Conservation (phyloP, 2,888 invertebrate species). For the Cosmia pyralina region DNA sequence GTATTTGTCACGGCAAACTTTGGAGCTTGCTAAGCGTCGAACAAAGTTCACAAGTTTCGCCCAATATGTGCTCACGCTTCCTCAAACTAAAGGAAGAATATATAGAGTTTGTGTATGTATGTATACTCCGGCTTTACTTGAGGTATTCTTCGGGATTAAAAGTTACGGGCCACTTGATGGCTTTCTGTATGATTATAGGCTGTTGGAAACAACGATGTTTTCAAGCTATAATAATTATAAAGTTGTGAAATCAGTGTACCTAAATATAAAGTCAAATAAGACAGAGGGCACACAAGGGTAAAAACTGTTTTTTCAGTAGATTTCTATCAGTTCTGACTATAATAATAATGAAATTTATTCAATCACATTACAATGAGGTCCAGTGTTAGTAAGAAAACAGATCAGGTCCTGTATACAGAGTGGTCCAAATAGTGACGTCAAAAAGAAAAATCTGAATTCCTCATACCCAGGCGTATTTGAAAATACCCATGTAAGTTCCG, state of each 20-base stretch:
- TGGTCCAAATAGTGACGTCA: too few species aligned
- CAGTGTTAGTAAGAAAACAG: too few species aligned
- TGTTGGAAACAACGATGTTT: neutral
- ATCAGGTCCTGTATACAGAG: too few species aligned
- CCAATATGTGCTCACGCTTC: constrained; percentile 62
- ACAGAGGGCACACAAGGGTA: too few species aligned
- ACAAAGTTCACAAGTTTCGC: constrained; percentile 61
- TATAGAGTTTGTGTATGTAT: constrained; percentile 20
- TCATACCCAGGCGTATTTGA: too few species aligned
- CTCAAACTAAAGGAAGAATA: constrained; percentile 45
- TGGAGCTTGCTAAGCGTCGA: constrained; percentile 57
- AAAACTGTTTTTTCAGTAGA: too few species aligned
- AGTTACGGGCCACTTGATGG: constrained; percentile 16
- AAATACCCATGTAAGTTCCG: too few species aligned
- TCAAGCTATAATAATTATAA: neutral
- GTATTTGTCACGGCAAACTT: constrained; percentile 80
- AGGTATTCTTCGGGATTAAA: constrained; percentile 34
- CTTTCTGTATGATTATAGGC: neutral
- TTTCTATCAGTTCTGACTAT: too few species aligned
- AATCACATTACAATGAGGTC: too few species aligned
- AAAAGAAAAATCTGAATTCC: too few species aligned
- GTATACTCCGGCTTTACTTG: constrained; percentile 18
- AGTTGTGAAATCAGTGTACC: neutral
- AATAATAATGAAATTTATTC: too few species aligned
- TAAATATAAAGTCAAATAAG: neutral